Base-by-base conservation (phyloP, 2,888 invertebrate genomes). In the Athalia cordata region DNA sequence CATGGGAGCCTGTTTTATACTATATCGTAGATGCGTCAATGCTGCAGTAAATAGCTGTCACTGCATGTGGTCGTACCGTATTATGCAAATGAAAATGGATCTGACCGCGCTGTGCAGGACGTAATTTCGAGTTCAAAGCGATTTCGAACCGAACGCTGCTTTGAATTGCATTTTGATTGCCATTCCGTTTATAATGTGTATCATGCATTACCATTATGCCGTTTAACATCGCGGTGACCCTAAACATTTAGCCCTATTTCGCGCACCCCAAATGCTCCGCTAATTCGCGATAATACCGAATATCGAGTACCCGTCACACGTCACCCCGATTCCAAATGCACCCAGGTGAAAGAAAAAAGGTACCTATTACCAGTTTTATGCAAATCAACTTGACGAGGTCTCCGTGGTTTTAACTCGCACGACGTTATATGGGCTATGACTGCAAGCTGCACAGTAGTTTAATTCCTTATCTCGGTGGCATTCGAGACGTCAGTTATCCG, bases 81-180 rank as follows among this genome's bases (percentile, higher is more conserved):
- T 72, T 84, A 85, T 84, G 85, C 82, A 85, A 85, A 85, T 85
- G 80, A 81, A 78, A 78, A 80, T 82, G 80, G 81, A 80, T 81
- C 78, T 80, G 80, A 78, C 78, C 81, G 81, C 79, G 79, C 78
- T 29, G 29, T 29, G 29, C 29, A 29, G 29, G 79, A 79, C 47
- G 81, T 81, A 83, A 83, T 83, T 83, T 82, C 78, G 15, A 75
- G 75, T 75, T 75, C 75, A 75, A 75, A 75, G 75, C 75, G 64
- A 75, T 75, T 64, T 50, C 15, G 47, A 66, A 9, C 9, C 45
- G 13, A 9, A 5, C 15, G 75, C 50, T 64, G 50, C 15, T 43
- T 75, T 75, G 50, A 75, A 75, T 75, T 75, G 62, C 62, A 75
- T 62, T 75, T 75, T 62, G 62, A 75, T 62, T 75, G 50, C 45